Evolutionary conservation across 1,140 invertebrate genomes (phyloP), one percentile per base, ranked within the genome.

Genomic region (Heliconius nattereri): DNA sequence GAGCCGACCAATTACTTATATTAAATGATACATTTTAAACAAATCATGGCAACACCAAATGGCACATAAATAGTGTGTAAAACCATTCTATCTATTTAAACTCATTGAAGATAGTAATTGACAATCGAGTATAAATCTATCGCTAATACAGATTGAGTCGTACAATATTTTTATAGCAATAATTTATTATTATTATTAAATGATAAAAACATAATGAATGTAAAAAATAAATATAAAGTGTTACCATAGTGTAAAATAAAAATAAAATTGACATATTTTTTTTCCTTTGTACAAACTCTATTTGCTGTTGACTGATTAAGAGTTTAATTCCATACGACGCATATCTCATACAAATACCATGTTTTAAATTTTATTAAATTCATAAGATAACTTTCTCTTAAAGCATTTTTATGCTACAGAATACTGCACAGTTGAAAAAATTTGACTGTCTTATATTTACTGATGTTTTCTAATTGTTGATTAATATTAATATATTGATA

Each of bases 381-480:
- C 91, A 94, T 94, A 94, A 94, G 91, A 93, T 79, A 84, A 85
- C 90, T 93, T 93, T 90, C 87, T 89, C 85, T 92, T 93, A 94
- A 93, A 94, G 92, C 92, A 91, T 90, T 89, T 83, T 88, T 89
- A 81, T 81, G 82, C 82, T 81, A 81, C 60, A 78, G 79, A 71
- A 76, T 81, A 73, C 70, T 66, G 60, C 11, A 23, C 9, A 26
- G 23, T 23, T 66, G 3, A 23, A 57, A 57, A 57, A 6, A 13
- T 7, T 29, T 23, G 3, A 11, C 54, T 57, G 23, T 60, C 60
- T 29, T 13, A 66, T 66, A 52, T 52, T 52, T 52, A 16, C 7
- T 52, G 49, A 52, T 20, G 0, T 52, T 20, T 20, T 20, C 1
- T 52, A 52, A 20, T 52, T 52, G 7, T 52, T 52, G 2, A 52